Percentiles rank a stretch among this genome's conserved stretches.
Evolutionary conservation across 2,888 invertebrate genomes (phyloP).

Genomic region (Cerceris ruficornis): DNA sequence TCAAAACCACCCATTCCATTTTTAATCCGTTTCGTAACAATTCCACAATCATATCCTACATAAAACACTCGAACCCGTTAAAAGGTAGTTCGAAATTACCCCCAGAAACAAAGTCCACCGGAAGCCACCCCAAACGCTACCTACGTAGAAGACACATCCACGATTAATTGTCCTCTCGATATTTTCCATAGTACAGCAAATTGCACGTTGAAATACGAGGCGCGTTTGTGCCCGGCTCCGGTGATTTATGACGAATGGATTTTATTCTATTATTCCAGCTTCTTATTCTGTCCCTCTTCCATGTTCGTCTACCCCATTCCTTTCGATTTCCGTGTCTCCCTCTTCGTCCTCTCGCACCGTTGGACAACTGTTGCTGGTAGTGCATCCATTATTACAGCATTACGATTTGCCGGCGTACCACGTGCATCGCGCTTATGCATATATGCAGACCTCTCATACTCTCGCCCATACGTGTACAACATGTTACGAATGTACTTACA

Average conservation of each 20-base stretch:
- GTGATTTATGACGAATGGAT: conserved; percentile 12
- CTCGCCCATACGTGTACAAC: conserved; percentile 23
- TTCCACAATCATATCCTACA: too few relatives aligned
- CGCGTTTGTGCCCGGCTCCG: conserved; percentile 14
- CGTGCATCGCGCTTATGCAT: conserved; percentile 58
- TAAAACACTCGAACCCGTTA: too few relatives aligned
- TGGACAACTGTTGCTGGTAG: conserved; percentile 75
- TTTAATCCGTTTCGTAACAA: too few relatives aligned
- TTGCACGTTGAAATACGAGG: conserved; percentile 32
- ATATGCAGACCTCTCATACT: conserved; percentile 51
- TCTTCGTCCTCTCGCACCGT: conserved; percentile 37
- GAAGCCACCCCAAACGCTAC: too few relatives aligned
- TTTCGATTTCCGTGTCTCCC: conserved; percentile 32
- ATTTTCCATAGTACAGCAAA: conserved; percentile 1
- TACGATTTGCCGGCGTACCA: conserved; percentile 65
- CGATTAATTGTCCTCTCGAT: too few relatives aligned
- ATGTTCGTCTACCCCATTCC: conserved; percentile 18
- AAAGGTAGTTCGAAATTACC: too few relatives aligned
- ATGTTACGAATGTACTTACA: conserved; percentile 27
- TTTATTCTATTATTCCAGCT: conserved; percentile 15
- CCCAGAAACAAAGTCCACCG: too few relatives aligned
- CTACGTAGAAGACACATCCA: too few relatives aligned
- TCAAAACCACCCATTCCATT: too few relatives aligned
- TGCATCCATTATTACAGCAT: conserved; percentile 73
- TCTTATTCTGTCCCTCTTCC: conserved; percentile 43